Evolutionary conservation across 2,888 invertebrate genomes (phyloP), one percentile per base, ranked within the genome.

Genomic region (Axea sp.): DNA sequence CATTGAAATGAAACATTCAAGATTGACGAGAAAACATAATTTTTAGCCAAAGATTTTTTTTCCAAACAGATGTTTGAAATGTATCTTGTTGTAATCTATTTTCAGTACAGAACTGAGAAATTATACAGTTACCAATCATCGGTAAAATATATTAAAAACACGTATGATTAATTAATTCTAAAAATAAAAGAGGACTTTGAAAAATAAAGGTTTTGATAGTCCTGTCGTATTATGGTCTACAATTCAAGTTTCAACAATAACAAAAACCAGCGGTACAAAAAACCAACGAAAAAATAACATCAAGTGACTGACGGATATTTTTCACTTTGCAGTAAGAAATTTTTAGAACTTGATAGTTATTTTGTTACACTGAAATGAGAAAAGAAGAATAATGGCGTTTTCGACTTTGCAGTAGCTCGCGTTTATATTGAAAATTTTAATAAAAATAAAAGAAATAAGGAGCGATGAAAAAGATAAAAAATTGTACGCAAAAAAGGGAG

Each of bases 1-100:
- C 9, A 8, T 37, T 14, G 14, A 60, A 47, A 60, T 68, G 53
- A 43, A 53, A 26, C 45, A 1, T 24, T 39, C 47, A 24, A 31
- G 62, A 69, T 69, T 55, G 55, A 69, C 41, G 69, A 55, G 60
- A 30, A 69, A 55, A 47, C 55, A 62, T 69, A 33, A 47, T 55
- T 53, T 49, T 24, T 17, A 31, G 31, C 28, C 35, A 11, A 17
- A 30, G 22, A 15, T 39, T 67, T 59, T 62, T 55, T 49, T 57
- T 17, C 14, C 9, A 1, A 17, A 15, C 62, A 71, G 62, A 62
- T 71, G 71, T 62, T 57, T 17, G 28, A 33, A 19, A 62, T 55
- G 31, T 19, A 24, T 57, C 43, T 64, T 6, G 24, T 39, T 49
- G 22, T n/a, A 49, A 57, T 64, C 45, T 64, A 57, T 64, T 64